Conservation (phyloP, 2,888 invertebrate genomes). For the Caenorhabditis macrosperma region DNA sequence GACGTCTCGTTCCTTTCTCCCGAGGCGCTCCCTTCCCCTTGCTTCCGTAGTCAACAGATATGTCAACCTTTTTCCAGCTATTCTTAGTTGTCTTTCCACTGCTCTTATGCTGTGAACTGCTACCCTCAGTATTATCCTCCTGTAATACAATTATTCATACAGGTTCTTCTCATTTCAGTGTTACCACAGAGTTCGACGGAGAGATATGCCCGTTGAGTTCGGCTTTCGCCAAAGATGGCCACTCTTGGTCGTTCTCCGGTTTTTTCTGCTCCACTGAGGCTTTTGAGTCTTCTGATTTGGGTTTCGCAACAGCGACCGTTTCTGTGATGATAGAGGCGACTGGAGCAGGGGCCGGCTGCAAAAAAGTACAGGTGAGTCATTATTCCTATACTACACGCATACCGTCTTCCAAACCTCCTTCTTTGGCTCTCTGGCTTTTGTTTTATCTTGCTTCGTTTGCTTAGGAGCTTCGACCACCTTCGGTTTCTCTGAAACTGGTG, state of each 20-base stretch:
- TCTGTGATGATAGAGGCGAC: conserved; percentile 1
- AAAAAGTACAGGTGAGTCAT: background rate
- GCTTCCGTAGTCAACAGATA: conserved; percentile 76
- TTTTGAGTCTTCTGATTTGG: conserved; percentile 11
- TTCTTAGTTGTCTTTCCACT: conserved; percentile 69
- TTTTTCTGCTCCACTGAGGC: conserved; percentile 18
- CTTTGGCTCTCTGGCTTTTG: conserved; percentile 33
- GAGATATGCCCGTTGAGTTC: conserved; percentile 57
- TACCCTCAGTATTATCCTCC: conserved; percentile 59
- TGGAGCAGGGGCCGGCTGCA: background rate
- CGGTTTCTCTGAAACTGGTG: conserved; percentile 32
- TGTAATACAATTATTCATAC: no score
- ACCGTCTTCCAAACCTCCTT: conserved; percentile 43
- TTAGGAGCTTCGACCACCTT: conserved; percentile 27
- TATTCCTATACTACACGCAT: background rate
- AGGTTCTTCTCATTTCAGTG: background rate
- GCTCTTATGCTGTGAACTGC: conserved; percentile 31
- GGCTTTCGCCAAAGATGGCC: conserved; percentile 63
- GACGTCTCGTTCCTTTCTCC: conserved; percentile 51
- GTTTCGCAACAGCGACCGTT: conserved; percentile 1
- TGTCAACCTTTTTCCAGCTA: conserved; percentile 79
- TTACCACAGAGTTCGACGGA: conserved; percentile 41
- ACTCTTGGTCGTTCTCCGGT: conserved; percentile 56
- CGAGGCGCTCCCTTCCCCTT: conserved; percentile 55
- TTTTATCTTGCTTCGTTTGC: conserved; percentile 33